Conservation (phyloP, 2,797 vertebrate species). For the Sphaeramia orbicularis region DNA sequence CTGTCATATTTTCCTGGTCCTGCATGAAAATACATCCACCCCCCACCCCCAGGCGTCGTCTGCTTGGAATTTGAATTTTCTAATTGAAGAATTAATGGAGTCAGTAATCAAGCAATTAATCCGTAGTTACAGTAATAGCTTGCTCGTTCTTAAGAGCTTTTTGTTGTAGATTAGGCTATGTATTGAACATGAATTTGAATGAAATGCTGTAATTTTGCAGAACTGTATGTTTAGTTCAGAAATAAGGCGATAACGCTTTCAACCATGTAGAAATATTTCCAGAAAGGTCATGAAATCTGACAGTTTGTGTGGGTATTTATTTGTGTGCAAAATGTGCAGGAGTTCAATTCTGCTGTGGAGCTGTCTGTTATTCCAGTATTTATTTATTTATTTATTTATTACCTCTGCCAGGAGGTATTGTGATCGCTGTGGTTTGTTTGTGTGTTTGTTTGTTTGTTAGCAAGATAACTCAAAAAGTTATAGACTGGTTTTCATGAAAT, state of each 20-base stretch:
- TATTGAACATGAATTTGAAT: constrained; percentile 36
- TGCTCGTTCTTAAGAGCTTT: constrained; percentile 55
- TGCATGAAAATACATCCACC: constrained; percentile 50
- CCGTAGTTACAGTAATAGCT: constrained; percentile 77
- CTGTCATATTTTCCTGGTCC: constrained; percentile 55
- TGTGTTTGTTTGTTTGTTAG: too few species aligned
- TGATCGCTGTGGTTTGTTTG: too few species aligned
- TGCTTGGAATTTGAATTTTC: constrained; percentile 72
- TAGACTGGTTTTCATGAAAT: too few species aligned
- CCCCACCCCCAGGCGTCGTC: constrained; percentile 57
- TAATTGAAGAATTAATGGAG: constrained; percentile 81
- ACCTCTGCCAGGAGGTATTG: too few species aligned
- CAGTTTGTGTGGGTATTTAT: background rate
- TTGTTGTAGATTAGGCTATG: constrained; percentile 45
- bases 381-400: too few species aligned
- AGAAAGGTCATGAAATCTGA: too few species aligned
- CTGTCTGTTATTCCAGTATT: too few species aligned
- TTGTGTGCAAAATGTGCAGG: background rate
- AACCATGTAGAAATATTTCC: background rate
- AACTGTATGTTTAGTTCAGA: constrained; percentile 1
- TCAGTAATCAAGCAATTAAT: constrained; percentile 82
- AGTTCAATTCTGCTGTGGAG: too few species aligned
- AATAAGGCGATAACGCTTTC: constrained; percentile 2
- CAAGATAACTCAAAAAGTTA: too few species aligned
- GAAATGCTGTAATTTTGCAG: constrained; percentile 24